A percentile compares a stretch with the other conserved stretches of the same genome.
Evolutionary conservation across 1,140 invertebrate genomes (phyloP).

Genomic region (Antheraea pernyi): DNA sequence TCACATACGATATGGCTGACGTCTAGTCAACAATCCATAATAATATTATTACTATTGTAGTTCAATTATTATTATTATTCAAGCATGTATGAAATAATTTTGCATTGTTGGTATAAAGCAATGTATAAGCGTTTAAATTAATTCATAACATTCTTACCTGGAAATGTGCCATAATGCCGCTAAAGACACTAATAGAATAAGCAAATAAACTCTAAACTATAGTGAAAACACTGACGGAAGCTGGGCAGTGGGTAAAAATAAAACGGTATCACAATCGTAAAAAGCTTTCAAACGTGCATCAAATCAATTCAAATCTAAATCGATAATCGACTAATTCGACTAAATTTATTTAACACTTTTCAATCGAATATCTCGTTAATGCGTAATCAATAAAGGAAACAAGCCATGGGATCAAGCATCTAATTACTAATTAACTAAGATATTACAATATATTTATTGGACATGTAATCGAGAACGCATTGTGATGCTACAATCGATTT

Average conservation of each 20-base stretch:
- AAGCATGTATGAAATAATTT: slow-evolving; percentile 72
- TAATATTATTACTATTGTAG: too few species aligned
- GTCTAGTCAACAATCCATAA: too few species aligned
- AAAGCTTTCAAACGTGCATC: slow-evolving; percentile 76
- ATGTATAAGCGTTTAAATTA: slow-evolving; percentile 25
- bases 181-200: slow-evolving; percentile 33
- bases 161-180: slow-evolving; percentile 40
- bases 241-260: slow-evolving; percentile 49
- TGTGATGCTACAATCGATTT: too few species aligned
- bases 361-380: neutral
- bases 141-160: slow-evolving; percentile 33
- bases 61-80: slow-evolving; percentile 16
- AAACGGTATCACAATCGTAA: slow-evolving; percentile 77
- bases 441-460: neutral
- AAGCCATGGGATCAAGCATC: neutral
- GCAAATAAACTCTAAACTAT: slow-evolving; percentile 38
- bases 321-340: slow-evolving; percentile 7
- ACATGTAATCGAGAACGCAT: too few species aligned
- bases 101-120: slow-evolving; percentile 10
- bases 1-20: too few species aligned
- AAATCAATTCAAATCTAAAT: slow-evolving; percentile 11
- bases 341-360: neutral
- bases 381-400: neutral
- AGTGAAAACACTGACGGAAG: slow-evolving; percentile 45
- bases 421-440: neutral